Percentiles rank a stretch among this genome's conserved stretches.
These are phyloP conservation scores for Prosopocoilus inquinatus DNA, from an alignment of 2,888 invertebrate species.

Conservation along the genomic window DNA sequence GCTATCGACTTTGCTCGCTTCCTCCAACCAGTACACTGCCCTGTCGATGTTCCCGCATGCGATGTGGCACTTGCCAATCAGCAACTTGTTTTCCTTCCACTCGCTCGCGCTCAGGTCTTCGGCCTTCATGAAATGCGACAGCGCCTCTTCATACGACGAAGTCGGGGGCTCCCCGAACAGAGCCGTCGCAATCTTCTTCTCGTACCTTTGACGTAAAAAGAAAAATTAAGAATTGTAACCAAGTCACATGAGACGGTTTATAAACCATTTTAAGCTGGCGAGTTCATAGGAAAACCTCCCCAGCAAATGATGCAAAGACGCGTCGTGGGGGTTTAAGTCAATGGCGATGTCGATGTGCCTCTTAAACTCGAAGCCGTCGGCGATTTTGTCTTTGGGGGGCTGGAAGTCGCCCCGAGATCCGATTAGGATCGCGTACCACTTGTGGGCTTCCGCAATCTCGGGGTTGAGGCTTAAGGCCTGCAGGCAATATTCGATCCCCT, in stretches of 20 bases:
- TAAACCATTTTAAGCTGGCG: slow-evolving; percentile 44
- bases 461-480: slow-evolving; percentile 54
- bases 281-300: slow-evolving; percentile 71
- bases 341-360: slow-evolving; percentile 67
- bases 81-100: slow-evolving; percentile 59
- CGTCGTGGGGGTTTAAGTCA: slow-evolving; percentile 59
- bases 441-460: slow-evolving; percentile 61
- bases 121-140: slow-evolving; percentile 55
- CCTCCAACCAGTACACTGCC: slow-evolving; percentile 54
- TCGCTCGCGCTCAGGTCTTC: slow-evolving; percentile 53
- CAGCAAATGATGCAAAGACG: slow-evolving; percentile 63
- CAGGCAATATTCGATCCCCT: slow-evolving; percentile 56
- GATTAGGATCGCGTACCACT: slow-evolving; percentile 71
- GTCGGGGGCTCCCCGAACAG: slow-evolving; percentile 64
- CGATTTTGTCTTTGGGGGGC: slow-evolving; percentile 62
- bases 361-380: slow-evolving; percentile 65
- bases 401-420: slow-evolving; percentile 62
- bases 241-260: too few species aligned
- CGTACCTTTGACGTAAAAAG: slow-evolving; percentile 56
- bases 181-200: slow-evolving; percentile 63
- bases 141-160: slow-evolving; percentile 62
- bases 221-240: neutral
- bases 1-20: slow-evolving; percentile 31
- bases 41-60: slow-evolving; percentile 51
- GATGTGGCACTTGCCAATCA: slow-evolving; percentile 59